Conservation (phyloP, 2,113 vertebrate genomes). For the Symphodus melops region DNA sequence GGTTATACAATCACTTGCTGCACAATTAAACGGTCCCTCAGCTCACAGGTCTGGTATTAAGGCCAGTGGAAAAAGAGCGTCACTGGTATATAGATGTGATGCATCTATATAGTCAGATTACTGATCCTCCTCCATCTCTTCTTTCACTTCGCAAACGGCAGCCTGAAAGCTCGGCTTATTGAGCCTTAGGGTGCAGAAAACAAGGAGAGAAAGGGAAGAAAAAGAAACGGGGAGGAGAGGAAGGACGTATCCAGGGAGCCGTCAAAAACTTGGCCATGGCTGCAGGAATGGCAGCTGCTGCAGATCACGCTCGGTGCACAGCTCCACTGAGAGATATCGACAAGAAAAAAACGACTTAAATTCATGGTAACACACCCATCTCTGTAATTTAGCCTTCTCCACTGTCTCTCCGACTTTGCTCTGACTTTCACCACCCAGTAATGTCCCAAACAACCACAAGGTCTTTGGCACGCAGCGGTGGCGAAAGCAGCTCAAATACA, state of each 20-base stretch:
- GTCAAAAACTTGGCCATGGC: constrained; percentile 73
- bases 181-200: constrained; percentile 23
- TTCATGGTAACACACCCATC: constrained; percentile 50
- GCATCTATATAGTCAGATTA: constrained; percentile 8
- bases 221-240: constrained; percentile 42
- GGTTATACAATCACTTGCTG: constrained; percentile 16
- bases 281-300: constrained; percentile 76
- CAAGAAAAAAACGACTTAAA: constrained; percentile 36
- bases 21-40: constrained; percentile 5
- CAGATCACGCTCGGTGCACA: constrained; percentile 34
- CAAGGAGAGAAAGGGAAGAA: constrained; percentile 8
- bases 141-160: constrained; percentile 24
- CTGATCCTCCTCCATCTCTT: constrained; percentile 10
- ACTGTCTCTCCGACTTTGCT: constrained; percentile 16
- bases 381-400: constrained; percentile 26
- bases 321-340: constrained; percentile 46
- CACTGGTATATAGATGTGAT: constrained; percentile 33
- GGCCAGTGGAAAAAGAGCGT: constrained; percentile 48
- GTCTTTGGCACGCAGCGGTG: background rate
- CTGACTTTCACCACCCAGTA: background rate
- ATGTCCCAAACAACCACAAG: background rate
- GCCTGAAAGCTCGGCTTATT: constrained; percentile 22
- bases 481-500: background rate
- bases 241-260: constrained; percentile 58
- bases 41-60: constrained; percentile 30